Percentiles rank a stretch among this genome's conserved stretches.
Conservation (phyloP, 2,113 vertebrate species). For the Aspiorhynchus laticeps region DNA sequence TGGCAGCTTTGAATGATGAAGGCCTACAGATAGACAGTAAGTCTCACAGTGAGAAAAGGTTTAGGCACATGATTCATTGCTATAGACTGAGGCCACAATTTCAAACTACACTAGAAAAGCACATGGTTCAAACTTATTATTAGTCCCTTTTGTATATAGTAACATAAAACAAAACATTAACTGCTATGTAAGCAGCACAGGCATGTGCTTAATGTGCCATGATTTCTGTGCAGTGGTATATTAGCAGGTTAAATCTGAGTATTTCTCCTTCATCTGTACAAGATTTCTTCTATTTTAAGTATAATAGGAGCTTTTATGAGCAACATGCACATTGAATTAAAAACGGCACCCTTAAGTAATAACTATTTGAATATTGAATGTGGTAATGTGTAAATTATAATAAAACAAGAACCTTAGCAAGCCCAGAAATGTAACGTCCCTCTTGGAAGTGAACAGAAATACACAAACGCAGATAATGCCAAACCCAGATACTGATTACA, state of each 20-base stretch:
- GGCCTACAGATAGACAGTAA: neutral
- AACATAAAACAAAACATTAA: neutral
- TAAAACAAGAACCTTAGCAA: neutral
- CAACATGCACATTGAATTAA: neutral
- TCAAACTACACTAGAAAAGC: neutral
- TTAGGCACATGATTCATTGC: slow-evolving; percentile 21
- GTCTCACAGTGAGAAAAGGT: slow-evolving; percentile 7
- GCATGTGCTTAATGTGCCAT: neutral
- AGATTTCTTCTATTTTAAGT: neutral
- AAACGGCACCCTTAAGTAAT: neutral
- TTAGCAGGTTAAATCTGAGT: neutral
- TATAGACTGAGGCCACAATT: neutral
- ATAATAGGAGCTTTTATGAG: neutral
- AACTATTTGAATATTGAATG: neutral
- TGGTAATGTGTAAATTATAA: neutral
- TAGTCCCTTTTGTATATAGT: neutral
- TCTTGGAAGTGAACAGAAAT: slow-evolving; percentile 14
- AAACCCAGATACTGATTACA: slow-evolving; percentile 4
- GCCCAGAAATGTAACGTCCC: neutral
- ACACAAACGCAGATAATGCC: neutral
- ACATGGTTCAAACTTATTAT: neutral
- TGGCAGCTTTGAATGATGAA: neutral
- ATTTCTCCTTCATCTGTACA: neutral
- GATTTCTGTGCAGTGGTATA: neutral
- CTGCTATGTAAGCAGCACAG: neutral